Base-by-base conservation (phyloP, 2,797 vertebrate species). In the Microctenopoma steveboyesi region DNA sequence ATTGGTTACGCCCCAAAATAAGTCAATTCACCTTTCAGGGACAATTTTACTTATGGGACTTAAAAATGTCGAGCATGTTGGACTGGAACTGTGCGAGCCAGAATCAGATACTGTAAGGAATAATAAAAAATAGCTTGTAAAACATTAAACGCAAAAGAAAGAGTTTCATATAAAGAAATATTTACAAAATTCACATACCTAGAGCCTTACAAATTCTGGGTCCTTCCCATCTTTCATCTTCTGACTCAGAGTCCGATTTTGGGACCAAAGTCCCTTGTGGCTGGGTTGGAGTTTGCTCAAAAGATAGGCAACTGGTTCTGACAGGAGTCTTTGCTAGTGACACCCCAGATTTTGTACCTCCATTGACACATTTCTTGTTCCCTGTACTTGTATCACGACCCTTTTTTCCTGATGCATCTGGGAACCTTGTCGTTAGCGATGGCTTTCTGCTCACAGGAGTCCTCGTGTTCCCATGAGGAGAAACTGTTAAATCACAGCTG, bases 231-330 rank as follows among this genome's bases (percentile, higher is more conserved):
- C 15, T 65, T 46, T 92, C 91, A 52, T 67, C 87, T n/a, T 95
- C 95, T 14, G 92, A 92, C 60, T 96, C 95, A 0, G 92, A 95
- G 52, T 95, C 96, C 5, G 95, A 96, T 75, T 95, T 95, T 52
- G 93, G 91, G 51, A 94, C 96, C 84, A 97, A 86, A 13, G 81
- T 91, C 28, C 56, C 77, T 49, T 92, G 70, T 50, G 87, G 83
- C 53, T 87, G 83, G 30, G 65, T 84, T 35, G 87, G 88, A 30
- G 91, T 92, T 76, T 83, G 64, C 50, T 89, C 89, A 65, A 87
- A 76, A n/a, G 87, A 84, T 68, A 91, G 64, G n/a, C 64, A 78
- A 62, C 55, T 66, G 8, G 53, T 46, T 58, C 50, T 64, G 47
- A 67, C 69, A 45, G 80, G 84, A 53, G 70, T 89, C 64, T 76